Evolutionary conservation across 2,888 invertebrate genomes (phyloP), one percentile per base, ranked within the genome.

Genomic region (Orthosia gothica): DNA sequence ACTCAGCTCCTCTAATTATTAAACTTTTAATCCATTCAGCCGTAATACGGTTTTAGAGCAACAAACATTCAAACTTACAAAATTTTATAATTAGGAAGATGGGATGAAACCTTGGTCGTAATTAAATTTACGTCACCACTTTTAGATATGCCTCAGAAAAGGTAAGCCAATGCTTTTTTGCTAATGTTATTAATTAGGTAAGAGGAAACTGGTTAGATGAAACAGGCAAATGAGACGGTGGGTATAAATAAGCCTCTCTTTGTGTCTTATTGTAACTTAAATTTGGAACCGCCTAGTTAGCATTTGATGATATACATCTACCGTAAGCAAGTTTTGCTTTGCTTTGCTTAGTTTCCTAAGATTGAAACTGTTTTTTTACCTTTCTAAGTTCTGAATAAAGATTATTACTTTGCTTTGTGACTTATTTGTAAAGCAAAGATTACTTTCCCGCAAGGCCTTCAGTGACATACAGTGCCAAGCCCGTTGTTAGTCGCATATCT

Each of bases 61-160:
- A 23, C 32, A 74, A 68, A 40, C 23, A 47, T n/a, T n/a, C 13
- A 1, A 76, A 45, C 32, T 69, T 11, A 47, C 13, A 40, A 71
- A 57, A 15, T 45, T n/a, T 20, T 58, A 7, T 58, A 68, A 58
- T 52, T 23, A 77, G 18, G 12, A 15, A 45, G 76, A 49, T 2
- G 13, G 40, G 2, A 23, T 55, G 57, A 58, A 54, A 59, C 47
- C 18, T 15, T 15, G n/a, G 16, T 68, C 13, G 2, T 15, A 69
- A 77, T 78, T 77, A 52, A 50, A 66, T 54, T 78, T 40, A 54
- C 40, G 16, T 23, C 3, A 58, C n/a, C 23, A 18, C 23, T 61
- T 76, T 61, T 26, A 11, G 26, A 13, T 50, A 26, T 58, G 52
- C 16, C 78, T 68, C 11, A 4, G 7, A 18, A 54, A 75, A 61